Percentiles rank a stretch among this genome's conserved stretches.
Conservation (phyloP, 1,140 invertebrate species). For the Drosophila setifemur region DNA sequence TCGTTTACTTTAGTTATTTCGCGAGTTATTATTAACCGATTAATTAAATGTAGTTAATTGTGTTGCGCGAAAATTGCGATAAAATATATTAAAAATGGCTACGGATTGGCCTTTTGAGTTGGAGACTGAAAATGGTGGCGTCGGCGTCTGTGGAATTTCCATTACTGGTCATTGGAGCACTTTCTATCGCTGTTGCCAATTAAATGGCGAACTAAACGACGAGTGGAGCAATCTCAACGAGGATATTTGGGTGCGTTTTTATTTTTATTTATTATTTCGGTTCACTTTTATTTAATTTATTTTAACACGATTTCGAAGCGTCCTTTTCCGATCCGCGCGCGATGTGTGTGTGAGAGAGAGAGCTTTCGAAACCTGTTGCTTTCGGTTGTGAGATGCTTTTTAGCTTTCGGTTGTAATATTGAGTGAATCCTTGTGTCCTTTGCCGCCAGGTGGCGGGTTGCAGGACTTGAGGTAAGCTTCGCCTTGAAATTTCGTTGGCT, state of each 20-base stretch:
- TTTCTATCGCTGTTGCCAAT: slow-evolving; percentile 40
- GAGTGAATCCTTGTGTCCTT: background rate
- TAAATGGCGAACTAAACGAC: slow-evolving; percentile 48
- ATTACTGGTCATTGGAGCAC: slow-evolving; percentile 40
- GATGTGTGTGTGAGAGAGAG: background rate
- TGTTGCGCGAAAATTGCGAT: too few relatives aligned
- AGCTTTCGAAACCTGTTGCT: slow-evolving; percentile 29
- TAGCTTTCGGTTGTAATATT: background rate
- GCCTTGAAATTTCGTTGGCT: background rate
- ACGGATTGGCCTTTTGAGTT: slow-evolving; percentile 30
- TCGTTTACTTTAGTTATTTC: background rate
- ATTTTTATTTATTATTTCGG: background rate
- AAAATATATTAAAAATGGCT: slow-evolving; percentile 11
- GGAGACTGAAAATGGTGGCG: background rate
- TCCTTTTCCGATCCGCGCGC: background rate
- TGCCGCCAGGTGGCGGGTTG: slow-evolving; percentile 16
- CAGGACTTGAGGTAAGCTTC: background rate
- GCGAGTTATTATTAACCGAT: slow-evolving; percentile 1
- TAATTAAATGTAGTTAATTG: background rate
- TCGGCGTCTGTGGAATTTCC: background rate
- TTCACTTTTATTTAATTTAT: background rate
- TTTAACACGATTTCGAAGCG: background rate
- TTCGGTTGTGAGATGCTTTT: slow-evolving; percentile 11
- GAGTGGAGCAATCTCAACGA: slow-evolving; percentile 42
- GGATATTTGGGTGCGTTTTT: slow-evolving; percentile 62